Evolutionary conservation across 2,888 invertebrate species (phyloP).

Genomic region (Cantharis nigra): DNA sequence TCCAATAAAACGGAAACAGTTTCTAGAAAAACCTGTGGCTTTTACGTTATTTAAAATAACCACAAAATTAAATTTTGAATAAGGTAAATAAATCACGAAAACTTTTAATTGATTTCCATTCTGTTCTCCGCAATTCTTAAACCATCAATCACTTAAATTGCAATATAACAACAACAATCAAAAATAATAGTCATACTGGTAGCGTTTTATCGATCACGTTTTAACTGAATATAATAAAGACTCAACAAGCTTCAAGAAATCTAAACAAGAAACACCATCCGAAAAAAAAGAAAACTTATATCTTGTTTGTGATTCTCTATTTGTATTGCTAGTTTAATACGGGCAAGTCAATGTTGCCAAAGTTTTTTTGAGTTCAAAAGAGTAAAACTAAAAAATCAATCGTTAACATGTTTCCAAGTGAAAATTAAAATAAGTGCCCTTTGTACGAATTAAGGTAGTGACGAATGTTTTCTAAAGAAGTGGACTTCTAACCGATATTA

Average conservation of each 20-base stretch:
- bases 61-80: neutral
- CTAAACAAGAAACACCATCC: constrained; percentile 1
- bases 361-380: neutral
- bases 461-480: neutral
- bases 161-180: neutral
- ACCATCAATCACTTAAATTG: neutral
- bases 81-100: neutral
- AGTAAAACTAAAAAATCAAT: neutral
- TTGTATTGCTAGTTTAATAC: constrained; percentile 13
- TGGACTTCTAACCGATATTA: neutral
- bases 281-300: constrained; percentile 14
- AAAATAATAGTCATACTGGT: constrained; percentile 8
- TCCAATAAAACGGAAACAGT: neutral
- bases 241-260: constrained; percentile 15
- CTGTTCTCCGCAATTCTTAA: neutral
- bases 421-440: neutral
- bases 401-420: neutral
- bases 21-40: neutral
- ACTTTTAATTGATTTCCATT: neutral
- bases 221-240: constrained; percentile 8
- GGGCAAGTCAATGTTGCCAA: constrained; percentile 4
- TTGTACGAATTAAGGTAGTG: neutral
- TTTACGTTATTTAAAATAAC: neutral
- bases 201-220: constrained; percentile 2
- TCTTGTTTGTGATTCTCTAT: constrained; percentile 11